Base-by-base conservation (phyloP, 1,140 invertebrate species). In the Drosophila kurseongensis region DNA sequence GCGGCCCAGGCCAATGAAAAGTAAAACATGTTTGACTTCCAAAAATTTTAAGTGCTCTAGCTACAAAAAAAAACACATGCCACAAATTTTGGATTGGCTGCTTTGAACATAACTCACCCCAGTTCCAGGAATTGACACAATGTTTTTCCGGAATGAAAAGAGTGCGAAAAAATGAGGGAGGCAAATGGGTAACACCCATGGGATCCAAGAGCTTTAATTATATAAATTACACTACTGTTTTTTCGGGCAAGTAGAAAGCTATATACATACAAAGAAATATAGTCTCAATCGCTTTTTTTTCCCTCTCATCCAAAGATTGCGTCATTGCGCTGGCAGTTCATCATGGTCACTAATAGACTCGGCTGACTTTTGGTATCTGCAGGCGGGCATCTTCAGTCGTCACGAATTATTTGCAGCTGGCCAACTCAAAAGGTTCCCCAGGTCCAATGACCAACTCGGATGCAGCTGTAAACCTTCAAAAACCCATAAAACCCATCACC, bases 201-300 rank as follows among this genome's bases (percentile, higher is more conserved):
- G 45, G 35, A 40, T 14, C 41, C 45, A 36, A 52, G 66, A 23
- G 27, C 56, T 47, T 51, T 80, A 75, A 88, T 88, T 88, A 82
- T 82, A 78, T 76, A 65, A 71, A 88, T 82, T 65, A 82, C 78
- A 82, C 72, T 75, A 75, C 72, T 75, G 67, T 75, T 44, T 60
- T 67, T 56, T 52, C 7, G 41, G 27, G 18, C 36, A 66, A 66
- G 50, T 42, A 13, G 23, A 47, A 41, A 73, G 50, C 50, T 56
- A 62, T 62, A 42, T 41, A 36, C 66, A 80, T 63, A 59, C 51
- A 32, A 69, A 36, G 44, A 57, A 42, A 75, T 13, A 18, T 56
- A 51, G 68, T 58, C 32, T 35, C 29, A 13, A 61, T 44, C 9
- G 5, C 27, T 13, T 47, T 29, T 47, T 48, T 29, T 18, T 5